phyloP scores from a whole-genome alignment of 1,140 invertebrate species.

The Carposina sasakii region DNA sequence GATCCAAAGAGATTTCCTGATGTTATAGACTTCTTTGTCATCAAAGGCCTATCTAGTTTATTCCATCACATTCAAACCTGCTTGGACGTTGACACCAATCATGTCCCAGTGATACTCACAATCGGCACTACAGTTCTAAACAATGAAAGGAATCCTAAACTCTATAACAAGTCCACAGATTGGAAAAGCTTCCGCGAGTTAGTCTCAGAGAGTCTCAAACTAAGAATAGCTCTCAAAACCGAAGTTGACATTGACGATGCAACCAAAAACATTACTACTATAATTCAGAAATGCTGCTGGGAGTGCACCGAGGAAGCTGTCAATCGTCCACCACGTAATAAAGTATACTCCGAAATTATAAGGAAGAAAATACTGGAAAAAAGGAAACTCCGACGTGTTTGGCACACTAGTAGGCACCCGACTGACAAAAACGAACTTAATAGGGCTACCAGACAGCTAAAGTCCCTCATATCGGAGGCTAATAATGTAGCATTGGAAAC shows the following conservation, averaged over 20 bases:
- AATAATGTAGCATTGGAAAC: not conserved
- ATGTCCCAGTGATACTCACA: not conserved
- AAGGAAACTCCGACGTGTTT: not conserved
- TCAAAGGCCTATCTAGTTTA: not conserved
- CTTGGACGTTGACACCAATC: not conserved
- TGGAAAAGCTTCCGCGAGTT: not conserved
- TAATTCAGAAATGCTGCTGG: not conserved
- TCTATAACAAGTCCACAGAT: slow-evolving; percentile 1
- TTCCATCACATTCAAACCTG: not conserved
- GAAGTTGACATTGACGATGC: not conserved
- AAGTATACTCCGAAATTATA: not conserved
- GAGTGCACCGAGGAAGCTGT: not conserved
- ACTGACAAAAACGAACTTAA: not conserved
- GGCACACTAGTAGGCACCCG: not conserved
- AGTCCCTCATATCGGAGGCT: not conserved
- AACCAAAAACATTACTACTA: not conserved
- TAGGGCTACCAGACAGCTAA: not conserved
- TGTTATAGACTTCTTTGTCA: not conserved
- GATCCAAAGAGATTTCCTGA: not conserved
- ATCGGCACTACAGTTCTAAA: not conserved
- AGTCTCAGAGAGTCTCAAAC: not conserved
- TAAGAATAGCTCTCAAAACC: not conserved
- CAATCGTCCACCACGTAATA: not conserved
- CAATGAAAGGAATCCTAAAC: not conserved
- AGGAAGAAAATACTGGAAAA: not conserved